Base-by-base conservation (phyloP, 2,797 vertebrate genomes). In the Melanotaenia nigrans region DNA sequence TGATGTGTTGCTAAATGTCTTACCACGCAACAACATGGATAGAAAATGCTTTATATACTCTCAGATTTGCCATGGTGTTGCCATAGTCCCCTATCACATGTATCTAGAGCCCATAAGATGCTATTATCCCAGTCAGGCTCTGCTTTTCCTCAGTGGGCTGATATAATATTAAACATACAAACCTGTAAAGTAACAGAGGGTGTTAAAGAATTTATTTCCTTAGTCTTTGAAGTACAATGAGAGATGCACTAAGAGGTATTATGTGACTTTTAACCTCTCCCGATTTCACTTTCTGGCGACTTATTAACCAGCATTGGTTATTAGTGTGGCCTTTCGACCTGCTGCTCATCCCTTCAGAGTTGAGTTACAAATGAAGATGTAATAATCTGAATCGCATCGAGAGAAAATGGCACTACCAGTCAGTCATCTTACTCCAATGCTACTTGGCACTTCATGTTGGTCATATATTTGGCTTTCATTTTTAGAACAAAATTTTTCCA, bases 401-500 rank as follows among this genome's bases (percentile, higher is more conserved):
- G 30, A 60, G 40, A 72, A 79, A 71, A 73, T 13, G 47, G 47
- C 20, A 12, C 55, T 59, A 54, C 25, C 13, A 49, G 11, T 30
- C 42, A 45, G 24, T 18, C 36, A n/a, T 36, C 35, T 67, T 30
- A 56, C 55, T 56, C 35, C 18, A 32, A 47, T 35, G 51, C 51
- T 28, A 45, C 55, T 40, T 40, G 65, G 71, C 65, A 72, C 66
- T 57, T 90, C 68, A 76, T 54, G 71, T 25, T 10, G 65, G 76
- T 87, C 85, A 78, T 63, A 28, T 73, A 74, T 84, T 86, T 89
- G 75, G 74, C 71, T 72, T 68, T 62, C 65, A 72, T 65, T 86
- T 87, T 85, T 77, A 86, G 85, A 70, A 78, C 71, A 81, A 75
- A 61, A 63, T 79, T 86, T 90, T 89, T 77, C 70, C 71, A 81